Base-by-base conservation (phyloP, 1,140 invertebrate species). In the Drosophila bipectinata region DNA sequence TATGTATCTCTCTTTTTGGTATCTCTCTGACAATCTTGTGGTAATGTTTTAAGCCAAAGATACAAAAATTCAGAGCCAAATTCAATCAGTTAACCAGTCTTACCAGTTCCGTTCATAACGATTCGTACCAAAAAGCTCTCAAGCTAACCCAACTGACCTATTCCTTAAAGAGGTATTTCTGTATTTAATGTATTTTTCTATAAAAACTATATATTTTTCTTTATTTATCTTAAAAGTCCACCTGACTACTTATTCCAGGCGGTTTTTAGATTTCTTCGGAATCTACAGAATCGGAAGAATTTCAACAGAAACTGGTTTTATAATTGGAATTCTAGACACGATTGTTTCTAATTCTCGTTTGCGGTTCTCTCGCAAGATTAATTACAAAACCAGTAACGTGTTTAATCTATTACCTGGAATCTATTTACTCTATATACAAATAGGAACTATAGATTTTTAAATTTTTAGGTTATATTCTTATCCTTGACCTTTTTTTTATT, bases 31-130 rank as follows among this genome's bases (percentile, higher is more conserved):
- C 21, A n/a, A n/a, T n/a, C n/a, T n/a, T n/a, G 21, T 1, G 21
- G 21, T 21, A 21, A 21, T 21, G 21, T 3, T 21, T 21, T 21
- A 28, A 28, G 26, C 62, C 26, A 49, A 21, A 62, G 28, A 24
- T 30, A 10, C 45, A 41, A 66, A 41, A 32, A 12, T 37, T 37
- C 10, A 3, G 6, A 62, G 45, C 34, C 59, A 24, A 24, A 57
- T 12, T 26, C 58, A 52, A 52, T 60, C 63, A 67, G 63, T 67
- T 67, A 64, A 18, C 60, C 63, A 67, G 60, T 59, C 49, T 47
- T 34, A 32, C 47, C 63, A 63, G 63, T 67, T 62, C 48, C 53
- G 58, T 34, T 60, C 48, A 21, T 30, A 26, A 24, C 41, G 34
- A 10, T 48, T 26, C 44, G 28, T 37, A 37, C 10, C 34, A 34